Base-by-base conservation (phyloP, 2,113 vertebrate genomes). In the Carassius auratus region DNA sequence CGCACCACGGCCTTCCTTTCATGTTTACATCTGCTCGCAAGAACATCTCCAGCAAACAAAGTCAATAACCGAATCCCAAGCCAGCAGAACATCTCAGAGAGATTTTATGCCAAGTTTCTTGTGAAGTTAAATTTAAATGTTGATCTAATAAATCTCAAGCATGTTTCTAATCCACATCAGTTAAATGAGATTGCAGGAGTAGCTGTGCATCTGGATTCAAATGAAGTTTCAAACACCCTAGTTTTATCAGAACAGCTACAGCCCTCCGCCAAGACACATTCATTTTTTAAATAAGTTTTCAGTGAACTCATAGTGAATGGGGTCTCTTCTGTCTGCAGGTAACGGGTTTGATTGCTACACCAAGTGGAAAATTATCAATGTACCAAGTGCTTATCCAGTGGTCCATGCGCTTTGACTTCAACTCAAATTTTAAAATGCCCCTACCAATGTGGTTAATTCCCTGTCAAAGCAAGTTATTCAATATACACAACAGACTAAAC, bases 241-340 rank as follows among this genome's bases (percentile, higher is more conserved):
- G 75, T 84, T 88, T 86, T 42, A 86, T 83, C 64, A 48, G 42
- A 42, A 69, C 84, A 85, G 68, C 74, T 83, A 69, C 87, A 81
- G 84, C 84, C 85, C 66, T 64, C 73, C 30, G 73, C 87, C 84
- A 74, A 87, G 81, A 87, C 71, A 78, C 85, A 80, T 85, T 89
- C 81, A 76, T 88, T 83, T 84, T 79, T 78, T 78, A 88, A 90
- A 91, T 88, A 89, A 91, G 84, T 88, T 88, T 81, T 84, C 84
- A 86, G 88, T 91, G 85, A 88, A 88, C 85, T 69, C 71, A 13
- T 10, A 52, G 83, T 62, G 74, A 86, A 76, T 75, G 30, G 83
- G 42, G 36, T 21, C 50, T 23, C 61, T 83, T 87, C 69, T 85
- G 75, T 83, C 85, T 68, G 62, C 86, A 88, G 86, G 84, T 88